Base-by-base conservation (phyloP, 2,888 invertebrate species). In the Cerceris ruficornis region DNA sequence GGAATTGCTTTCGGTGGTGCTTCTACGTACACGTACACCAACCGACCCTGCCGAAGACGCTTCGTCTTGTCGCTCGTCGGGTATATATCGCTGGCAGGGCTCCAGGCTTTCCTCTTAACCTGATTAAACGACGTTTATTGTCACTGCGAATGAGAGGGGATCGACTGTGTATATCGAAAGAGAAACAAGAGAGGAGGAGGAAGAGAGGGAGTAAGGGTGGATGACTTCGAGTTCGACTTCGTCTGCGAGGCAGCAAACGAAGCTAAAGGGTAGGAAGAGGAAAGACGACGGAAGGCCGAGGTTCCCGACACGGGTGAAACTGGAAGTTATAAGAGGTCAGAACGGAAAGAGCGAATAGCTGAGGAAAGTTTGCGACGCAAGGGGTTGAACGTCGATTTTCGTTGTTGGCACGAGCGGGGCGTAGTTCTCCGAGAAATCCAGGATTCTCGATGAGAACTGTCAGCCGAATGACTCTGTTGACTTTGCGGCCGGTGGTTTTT, bases 41-140 rank as follows among this genome's bases (percentile, higher is more conserved):
- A 50, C 42, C 54, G 43, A 68, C 46, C 14, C 39, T 66, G 62
- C 50, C 54, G 46, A 69, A 70, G 62, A 65, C 67, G 61, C 15
- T 39, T 17, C 58, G 66, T 73, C 68, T 78, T 69, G 70, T 61
- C 60, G 58, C 59, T 28, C 4, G 71, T 65, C 66, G 60, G 68
- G 66, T 77, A 61, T 77, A 71, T 59, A 69, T 41, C 50, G 55
- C 77, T 87, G 84, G 81, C 77, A 65, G 7, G 54, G 70, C 66
- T 82, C 80, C 75, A 78, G 68, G 66, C 59, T 70, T 82, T 81
- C 79, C 88, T 89, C 86, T 88, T 86, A 87, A 88, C 85, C 83
- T 88, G 88, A 89, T 88, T 88, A 88, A 89, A 83, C 81, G 83
- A 83, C 86, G 83, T 88, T 89, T 87, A 88, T 88, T 88, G 81